phyloP scores from a whole-genome alignment of 2,113 vertebrate species.

The Python bivittatus region DNA sequence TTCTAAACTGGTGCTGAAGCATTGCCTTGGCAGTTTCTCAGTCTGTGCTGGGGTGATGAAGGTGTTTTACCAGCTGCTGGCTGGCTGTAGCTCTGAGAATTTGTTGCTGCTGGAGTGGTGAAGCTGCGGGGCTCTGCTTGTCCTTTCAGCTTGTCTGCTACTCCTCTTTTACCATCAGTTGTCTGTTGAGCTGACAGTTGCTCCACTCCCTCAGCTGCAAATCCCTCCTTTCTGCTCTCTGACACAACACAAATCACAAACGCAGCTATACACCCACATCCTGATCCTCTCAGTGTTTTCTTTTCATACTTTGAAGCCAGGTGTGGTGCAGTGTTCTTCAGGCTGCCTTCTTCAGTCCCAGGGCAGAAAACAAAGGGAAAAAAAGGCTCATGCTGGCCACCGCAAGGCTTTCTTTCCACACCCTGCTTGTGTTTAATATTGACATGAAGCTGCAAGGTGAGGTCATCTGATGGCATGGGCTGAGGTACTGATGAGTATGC shows the following conservation, averaged over 20 bases:
- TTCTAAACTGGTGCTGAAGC: too few relatives aligned
- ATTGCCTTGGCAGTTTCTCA: not conserved
- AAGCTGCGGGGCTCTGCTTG: not conserved
- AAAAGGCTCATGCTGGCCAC: not conserved
- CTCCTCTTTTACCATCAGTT: not conserved
- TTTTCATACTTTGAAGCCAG: not conserved
- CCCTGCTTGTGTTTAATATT: not conserved
- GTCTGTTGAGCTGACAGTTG: not conserved
- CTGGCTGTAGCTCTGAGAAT: too few relatives aligned
- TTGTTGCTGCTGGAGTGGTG: not conserved
- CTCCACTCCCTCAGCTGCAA: not conserved
- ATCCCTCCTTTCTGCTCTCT: not conserved
- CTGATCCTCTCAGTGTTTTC: not conserved
- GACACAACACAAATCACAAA: not conserved
- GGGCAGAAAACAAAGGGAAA: too few relatives aligned
- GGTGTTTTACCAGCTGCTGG: not conserved
- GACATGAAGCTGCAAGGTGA: not conserved
- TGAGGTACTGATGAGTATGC: not conserved
- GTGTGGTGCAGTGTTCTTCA: too few relatives aligned
- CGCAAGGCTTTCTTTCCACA: not conserved
- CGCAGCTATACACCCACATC: not conserved
- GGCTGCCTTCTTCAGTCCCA: too few relatives aligned
- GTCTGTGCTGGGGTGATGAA: not conserved
- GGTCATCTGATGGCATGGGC: not conserved
- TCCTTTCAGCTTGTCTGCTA: not conserved